Percentiles rank a stretch among this genome's conserved stretches.
Conservation (phyloP, 1,140 invertebrate species). For the Penaeus indicus region DNA sequence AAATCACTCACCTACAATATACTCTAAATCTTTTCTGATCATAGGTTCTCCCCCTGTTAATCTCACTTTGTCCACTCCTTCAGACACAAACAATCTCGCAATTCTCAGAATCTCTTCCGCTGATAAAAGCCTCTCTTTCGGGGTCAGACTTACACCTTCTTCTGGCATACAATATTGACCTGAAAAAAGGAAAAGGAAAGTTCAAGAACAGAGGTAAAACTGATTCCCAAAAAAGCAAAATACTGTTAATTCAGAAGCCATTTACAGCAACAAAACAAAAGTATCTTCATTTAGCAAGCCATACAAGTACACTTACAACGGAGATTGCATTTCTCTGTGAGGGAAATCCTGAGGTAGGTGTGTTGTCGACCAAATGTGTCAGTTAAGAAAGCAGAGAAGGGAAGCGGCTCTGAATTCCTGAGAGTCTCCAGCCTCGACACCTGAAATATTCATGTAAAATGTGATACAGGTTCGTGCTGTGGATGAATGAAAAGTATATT, state of each 20-base stretch:
- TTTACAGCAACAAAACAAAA: not conserved
- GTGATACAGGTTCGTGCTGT: not conserved
- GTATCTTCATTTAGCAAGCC: not conserved
- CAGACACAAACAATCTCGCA: slow-evolving; percentile 85
- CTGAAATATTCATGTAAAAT: slow-evolving; percentile 8
- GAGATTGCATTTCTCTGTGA: slow-evolving; percentile 96
- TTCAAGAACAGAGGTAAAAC: not conserved
- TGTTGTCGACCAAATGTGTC: slow-evolving; percentile 92
- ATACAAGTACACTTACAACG: slow-evolving; percentile 78
- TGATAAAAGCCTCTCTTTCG: slow-evolving; percentile 82
- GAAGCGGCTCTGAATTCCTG: slow-evolving; percentile 49
- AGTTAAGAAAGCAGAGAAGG: slow-evolving; percentile 72
- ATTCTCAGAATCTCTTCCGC: slow-evolving; percentile 86
- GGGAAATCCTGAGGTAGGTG: slow-evolving; percentile 93
- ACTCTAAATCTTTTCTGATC: slow-evolving; percentile 85
- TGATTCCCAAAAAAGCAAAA: not conserved
- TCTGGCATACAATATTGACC: slow-evolving; percentile 97
- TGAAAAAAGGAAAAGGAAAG: slow-evolving; percentile 68
- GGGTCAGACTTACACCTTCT: slow-evolving; percentile 88
- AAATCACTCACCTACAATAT: slow-evolving; percentile 80
- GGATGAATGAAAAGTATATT: not conserved
- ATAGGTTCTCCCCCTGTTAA: slow-evolving; percentile 98
- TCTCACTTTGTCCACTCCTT: slow-evolving; percentile 93
- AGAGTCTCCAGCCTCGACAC: slow-evolving; percentile 26
- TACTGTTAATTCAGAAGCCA: not conserved